A percentile compares a stretch with the other conserved stretches of the same genome.
Evolutionary conservation across 2,888 invertebrate species (phyloP).

Genomic region (Nephrotoma appendiculata): DNA sequence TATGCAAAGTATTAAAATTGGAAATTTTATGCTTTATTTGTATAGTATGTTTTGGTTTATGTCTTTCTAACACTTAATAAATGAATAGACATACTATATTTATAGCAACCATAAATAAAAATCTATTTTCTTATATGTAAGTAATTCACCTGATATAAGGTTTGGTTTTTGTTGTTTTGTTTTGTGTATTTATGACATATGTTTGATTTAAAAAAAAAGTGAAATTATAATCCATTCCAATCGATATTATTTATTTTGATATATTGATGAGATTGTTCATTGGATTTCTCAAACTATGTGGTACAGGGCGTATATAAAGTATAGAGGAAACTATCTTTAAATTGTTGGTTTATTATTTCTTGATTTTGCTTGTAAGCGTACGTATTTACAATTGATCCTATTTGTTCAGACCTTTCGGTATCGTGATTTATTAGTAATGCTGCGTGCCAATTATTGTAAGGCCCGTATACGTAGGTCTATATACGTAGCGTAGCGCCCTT

Average conservation of each 20-base stretch:
- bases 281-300: neutral
- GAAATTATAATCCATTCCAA: neutral
- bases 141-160: neutral
- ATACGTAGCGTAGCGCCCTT: too few relatives aligned
- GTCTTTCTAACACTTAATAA: neutral
- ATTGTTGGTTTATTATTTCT: too few relatives aligned
- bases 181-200: neutral
- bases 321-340: too few relatives aligned
- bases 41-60: neutral
- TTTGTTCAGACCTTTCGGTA: too few relatives aligned
- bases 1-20: neutral
- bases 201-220: neutral
- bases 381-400: too few relatives aligned
- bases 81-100: neutral
- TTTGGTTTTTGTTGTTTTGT: neutral
- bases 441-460: too few relatives aligned
- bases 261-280: neutral
- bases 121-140: neutral
- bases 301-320: neutral
- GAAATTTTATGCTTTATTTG: neutral
- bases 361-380: too few relatives aligned
- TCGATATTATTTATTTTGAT: neutral
- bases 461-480: too few relatives aligned
- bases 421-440: too few relatives aligned
- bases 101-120: neutral